Base-by-base conservation (phyloP, 2,797 vertebrate genomes). In the Artibeus jamaicensis region DNA sequence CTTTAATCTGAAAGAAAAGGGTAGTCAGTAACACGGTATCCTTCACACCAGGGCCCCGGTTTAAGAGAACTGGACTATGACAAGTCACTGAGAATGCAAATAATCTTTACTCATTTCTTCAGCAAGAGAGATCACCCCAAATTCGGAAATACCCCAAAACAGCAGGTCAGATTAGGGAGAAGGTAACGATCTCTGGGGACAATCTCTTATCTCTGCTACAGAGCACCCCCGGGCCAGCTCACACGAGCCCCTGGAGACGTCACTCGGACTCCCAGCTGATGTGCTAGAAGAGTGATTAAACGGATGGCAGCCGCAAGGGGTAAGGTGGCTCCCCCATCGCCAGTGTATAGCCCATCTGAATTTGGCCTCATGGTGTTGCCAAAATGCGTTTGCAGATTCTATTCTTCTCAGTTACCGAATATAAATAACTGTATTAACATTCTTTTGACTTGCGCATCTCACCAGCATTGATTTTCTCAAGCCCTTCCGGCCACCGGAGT, bases 1-100 rank as follows among this genome's bases (percentile, higher is more conserved):
- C 99, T 99, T 99, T 99, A 98, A 99, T 99, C 99, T 99, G 98
- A 93, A 99, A 98, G 96, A 98, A 62, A 98, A n/a, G 39, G 95
- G 97, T 0, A 21, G 32, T 46, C 16, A 29, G 1, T 68, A 32
- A 88, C 4, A 48, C 29, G 53, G 0, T 0, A 2, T 26, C 53
- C 76, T 37, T 71, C 16, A 1, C 4, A 34, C 16, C 29, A 5
- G 9, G 0, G 29, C 78, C 26, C 8, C 11, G 2, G 22, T n/a
- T 22, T 0, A 29, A 53, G 37, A 1, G 6, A 57, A 44, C 0
- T 1, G 9, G 44, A 18, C 29, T n/a, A 9, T 0, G 29, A 24
- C 46, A 77, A 19, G 48, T 3, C 53, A 24, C 7, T 0, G 5
- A 42, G 67, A 57, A 74, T 2, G 32, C 26, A 14, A 21, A 42